A percentile compares a stretch with the other conserved stretches of the same genome.
Evolutionary conservation across 1,140 invertebrate species (phyloP).

Genomic region (Pteromalus puparum): DNA sequence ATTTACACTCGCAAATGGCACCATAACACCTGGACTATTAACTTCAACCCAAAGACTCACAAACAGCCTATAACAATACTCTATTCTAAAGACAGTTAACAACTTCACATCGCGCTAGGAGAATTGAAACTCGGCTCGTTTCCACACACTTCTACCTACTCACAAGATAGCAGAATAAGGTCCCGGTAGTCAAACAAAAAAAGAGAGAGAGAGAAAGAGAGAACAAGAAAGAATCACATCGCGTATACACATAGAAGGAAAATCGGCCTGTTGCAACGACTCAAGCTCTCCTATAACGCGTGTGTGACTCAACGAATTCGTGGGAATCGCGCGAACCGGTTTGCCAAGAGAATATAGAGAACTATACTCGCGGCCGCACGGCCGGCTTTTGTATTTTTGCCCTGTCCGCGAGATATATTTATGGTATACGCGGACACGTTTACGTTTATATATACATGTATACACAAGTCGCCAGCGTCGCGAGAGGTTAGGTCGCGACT

Average conservation of each 20-base stretch:
- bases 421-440: neutral
- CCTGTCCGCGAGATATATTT: neutral
- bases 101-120: no score
- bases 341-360: neutral
- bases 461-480: neutral
- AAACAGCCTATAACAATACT: no score
- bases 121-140: no score
- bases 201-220: neutral
- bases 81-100: no score
- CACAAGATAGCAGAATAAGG: neutral
- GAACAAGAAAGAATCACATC: neutral
- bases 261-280: conserved; percentile 11
- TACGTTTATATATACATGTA: neutral
- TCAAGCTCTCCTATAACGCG: neutral
- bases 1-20: no score
- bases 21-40: no score
- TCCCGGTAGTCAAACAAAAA: neutral
- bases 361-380: neutral
- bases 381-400: conserved; percentile 29
- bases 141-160: neutral
- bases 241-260: conserved; percentile 16
- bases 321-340: conserved; percentile 49
- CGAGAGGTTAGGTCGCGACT: conserved; percentile 21
- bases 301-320: conserved; percentile 45
- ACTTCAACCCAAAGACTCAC: no score